Evolutionary conservation across 2,888 invertebrate genomes (phyloP).

Genomic region (Lochmaea capreae): DNA sequence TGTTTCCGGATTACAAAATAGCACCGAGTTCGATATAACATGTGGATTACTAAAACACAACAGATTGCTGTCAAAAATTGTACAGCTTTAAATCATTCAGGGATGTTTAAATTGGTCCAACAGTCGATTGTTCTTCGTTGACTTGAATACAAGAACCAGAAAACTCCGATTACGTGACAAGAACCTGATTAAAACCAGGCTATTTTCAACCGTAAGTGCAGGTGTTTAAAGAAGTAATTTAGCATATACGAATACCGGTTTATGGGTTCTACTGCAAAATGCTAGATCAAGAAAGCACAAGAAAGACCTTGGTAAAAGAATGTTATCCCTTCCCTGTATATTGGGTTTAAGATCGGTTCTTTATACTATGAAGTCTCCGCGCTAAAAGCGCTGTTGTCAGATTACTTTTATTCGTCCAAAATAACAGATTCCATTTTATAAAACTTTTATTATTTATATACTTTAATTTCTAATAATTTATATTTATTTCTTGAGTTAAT

Average conservation of each 20-base stretch:
- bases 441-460: not conserved
- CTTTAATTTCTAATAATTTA: not conserved
- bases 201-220: slow-evolving; percentile 14
- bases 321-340: slow-evolving; percentile 52
- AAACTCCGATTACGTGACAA: slow-evolving; percentile 21
- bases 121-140: slow-evolving; percentile 19
- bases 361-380: slow-evolving; percentile 24
- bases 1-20: slow-evolving; percentile 13
- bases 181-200: slow-evolving; percentile 10
- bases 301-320: slow-evolving; percentile 57
- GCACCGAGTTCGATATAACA: not conserved
- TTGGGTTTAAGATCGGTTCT: slow-evolving; percentile 33
- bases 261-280: slow-evolving; percentile 31
- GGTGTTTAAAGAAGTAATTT: not conserved
- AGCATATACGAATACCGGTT: slow-evolving; percentile 17
- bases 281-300: slow-evolving; percentile 38
- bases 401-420: not conserved
- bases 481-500: too few species aligned
- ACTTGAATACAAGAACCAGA: slow-evolving; percentile 16
- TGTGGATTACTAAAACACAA: slow-evolving; percentile 6
- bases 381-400: slow-evolving; percentile 11
- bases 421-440: not conserved
- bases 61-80: slow-evolving; percentile 16
- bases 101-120: slow-evolving; percentile 28
- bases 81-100: slow-evolving; percentile 13